Conservation (phyloP, 2,113 vertebrate genomes). For the Paradisaea rubra region DNA sequence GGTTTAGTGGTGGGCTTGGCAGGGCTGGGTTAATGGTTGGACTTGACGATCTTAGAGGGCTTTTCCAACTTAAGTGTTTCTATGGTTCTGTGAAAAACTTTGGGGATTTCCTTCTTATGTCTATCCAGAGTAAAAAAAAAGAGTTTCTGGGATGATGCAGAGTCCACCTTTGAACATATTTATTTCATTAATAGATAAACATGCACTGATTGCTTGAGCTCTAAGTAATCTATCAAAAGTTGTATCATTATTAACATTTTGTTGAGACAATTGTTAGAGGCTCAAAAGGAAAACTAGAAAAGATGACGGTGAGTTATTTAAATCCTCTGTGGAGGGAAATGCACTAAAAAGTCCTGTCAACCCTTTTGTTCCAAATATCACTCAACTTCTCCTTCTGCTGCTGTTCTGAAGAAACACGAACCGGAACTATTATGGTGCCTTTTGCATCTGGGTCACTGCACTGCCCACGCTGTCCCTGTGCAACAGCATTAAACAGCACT, state of each 20-base stretch:
- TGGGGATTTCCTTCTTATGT: not conserved
- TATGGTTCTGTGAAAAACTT: not conserved
- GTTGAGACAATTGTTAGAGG: not conserved
- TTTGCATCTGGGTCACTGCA: not conserved
- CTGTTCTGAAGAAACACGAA: not conserved
- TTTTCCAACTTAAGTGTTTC: not conserved
- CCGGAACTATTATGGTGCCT: not conserved
- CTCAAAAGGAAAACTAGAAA: not conserved
- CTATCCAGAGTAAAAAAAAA: not conserved
- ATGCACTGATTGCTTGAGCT: not conserved
- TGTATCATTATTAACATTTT: not conserved
- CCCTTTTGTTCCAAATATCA: not conserved
- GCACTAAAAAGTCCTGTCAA: not conserved
- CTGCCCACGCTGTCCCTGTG: rapidly evolving
- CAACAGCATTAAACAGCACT: not conserved
- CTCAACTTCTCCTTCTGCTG: not conserved
- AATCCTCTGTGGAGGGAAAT: not conserved
- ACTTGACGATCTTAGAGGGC: not conserved
- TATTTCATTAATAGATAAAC: not conserved
- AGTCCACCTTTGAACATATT: not conserved
- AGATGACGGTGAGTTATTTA: not conserved
- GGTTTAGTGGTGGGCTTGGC: not conserved
- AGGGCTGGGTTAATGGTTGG: not conserved
- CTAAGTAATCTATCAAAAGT: not conserved
- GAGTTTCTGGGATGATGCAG: not conserved